phyloP scores from a whole-genome alignment of 2,797 vertebrate species.

The Sarcoramphus papa region DNA sequence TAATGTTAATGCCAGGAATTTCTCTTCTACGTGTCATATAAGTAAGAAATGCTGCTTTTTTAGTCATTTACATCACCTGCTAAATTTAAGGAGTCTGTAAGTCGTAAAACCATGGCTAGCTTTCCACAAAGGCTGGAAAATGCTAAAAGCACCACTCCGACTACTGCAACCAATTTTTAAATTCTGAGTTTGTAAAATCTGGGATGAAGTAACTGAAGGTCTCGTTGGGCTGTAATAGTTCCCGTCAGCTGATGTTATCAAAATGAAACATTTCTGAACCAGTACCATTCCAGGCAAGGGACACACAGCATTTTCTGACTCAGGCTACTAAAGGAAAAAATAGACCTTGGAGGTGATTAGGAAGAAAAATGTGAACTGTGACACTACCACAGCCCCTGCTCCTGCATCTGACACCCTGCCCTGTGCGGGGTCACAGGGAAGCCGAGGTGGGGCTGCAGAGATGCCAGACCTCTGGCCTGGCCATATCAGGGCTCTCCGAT shows the following conservation, averaged over 20 bases:
- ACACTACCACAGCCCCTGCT: neutral
- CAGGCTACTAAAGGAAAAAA: neutral
- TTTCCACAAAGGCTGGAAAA: neutral
- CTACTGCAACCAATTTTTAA: neutral
- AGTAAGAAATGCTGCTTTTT: neutral
- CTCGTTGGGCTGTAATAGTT: neutral
- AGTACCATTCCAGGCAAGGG: accelerated
- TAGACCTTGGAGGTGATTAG: neutral
- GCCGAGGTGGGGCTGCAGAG: neutral
- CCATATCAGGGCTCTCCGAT: neutral
- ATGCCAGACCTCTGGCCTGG: neutral
- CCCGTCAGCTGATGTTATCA: neutral
- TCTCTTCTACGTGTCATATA: neutral
- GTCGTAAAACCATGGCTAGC: neutral
- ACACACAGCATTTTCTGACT: neutral
- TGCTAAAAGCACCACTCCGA: neutral
- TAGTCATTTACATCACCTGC: neutral
- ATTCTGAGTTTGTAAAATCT: neutral
- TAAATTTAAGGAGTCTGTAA: neutral
- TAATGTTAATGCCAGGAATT: neutral
- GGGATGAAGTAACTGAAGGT: neutral
- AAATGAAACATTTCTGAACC: neutral
- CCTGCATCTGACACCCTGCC: neutral
- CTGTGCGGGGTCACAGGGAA: accelerated
- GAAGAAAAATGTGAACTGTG: neutral